Base-by-base conservation (phyloP, 2,113 vertebrate genomes). In the Tinamus guttatus region DNA sequence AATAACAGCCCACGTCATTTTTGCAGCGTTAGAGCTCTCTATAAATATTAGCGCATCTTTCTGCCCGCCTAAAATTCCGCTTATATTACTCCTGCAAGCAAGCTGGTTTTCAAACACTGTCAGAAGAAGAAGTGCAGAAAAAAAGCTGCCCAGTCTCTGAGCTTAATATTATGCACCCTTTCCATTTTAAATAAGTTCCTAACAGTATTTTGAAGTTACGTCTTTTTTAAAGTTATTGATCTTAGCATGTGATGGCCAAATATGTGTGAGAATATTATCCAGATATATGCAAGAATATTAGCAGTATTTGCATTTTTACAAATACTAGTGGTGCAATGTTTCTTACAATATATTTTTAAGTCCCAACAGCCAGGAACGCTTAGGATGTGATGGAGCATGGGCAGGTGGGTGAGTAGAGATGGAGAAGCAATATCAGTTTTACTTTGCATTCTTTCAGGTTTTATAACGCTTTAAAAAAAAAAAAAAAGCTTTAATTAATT, bases 161-260 rank as follows among this genome's bases (percentile, higher is more conserved):
- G 59, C 24, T 58, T 76, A 84, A 71, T 60, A 41, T 65, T 89
- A 79, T 8, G 38, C 17, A 67, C 2, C 2, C 20, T 67, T 80
- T 60, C 63, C 7, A 41, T 64, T 87, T 70, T 34, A 74, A 14
- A 51, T 43, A 82, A 58, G 18, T 92, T 93, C 62, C 69, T 89
- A 60, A 36, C 14, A 51, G 45, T 81, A 84, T 90, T 92, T 93
- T 84, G 30, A 81, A 91, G 52, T 62, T 84, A 54, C 52, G 79
- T 73, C 24, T 59, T 85, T 89, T 90, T 86, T 78, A 84, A 94
- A 43, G 51, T 12, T 70, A 89, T 76, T 76, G 80, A 87, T 89
- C 65, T 89, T 41, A 73, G 83, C 18, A 41, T 70, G 32, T 78
- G 76, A 89, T 76, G 73, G 65, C 22, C 47, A 74, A 95, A 90